Conservation (phyloP, 2,888 invertebrate genomes). For the Sarcophaga caerulescens region DNA sequence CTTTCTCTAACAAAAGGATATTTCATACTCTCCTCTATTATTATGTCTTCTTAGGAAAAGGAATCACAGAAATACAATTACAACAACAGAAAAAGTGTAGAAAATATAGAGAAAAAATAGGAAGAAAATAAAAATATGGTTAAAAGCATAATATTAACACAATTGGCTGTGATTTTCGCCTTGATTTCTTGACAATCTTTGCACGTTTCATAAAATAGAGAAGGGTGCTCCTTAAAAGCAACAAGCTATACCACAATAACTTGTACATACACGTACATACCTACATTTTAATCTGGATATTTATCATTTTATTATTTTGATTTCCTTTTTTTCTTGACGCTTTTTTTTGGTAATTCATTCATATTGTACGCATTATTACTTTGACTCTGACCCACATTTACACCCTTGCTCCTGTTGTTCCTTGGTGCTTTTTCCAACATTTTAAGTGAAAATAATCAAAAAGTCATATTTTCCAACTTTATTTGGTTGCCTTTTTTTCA, state of each 20-base stretch:
- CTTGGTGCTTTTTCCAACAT: conserved; percentile 11
- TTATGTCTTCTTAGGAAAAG: conserved; percentile 37
- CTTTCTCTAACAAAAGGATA: conserved; percentile 59
- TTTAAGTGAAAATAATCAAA: conserved; percentile 59
- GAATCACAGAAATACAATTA: conserved; percentile 29
- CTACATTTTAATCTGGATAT: conserved; percentile 56
- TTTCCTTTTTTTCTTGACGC: conserved; percentile 35
- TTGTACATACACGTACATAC: background rate
- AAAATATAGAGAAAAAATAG: conserved; percentile 15
- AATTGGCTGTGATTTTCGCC: conserved; percentile 64
- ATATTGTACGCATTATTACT: conserved; percentile 46
- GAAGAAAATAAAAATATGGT: conserved; percentile 32
- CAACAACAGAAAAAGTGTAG: conserved; percentile 28
- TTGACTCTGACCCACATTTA: background rate
- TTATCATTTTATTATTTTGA: conserved; percentile 60
- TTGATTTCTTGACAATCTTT: conserved; percentile 49
- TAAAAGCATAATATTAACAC: conserved; percentile 66
- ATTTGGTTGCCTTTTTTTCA: background rate
- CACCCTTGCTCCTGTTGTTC: conserved; percentile 17
- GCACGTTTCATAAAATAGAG: conserved; percentile 49
- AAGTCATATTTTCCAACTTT: conserved; percentile 53
- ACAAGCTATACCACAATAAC: conserved; percentile 50
- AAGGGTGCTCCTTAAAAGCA: conserved; percentile 43
- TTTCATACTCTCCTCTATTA: conserved; percentile 54
- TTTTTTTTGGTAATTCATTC: conserved; percentile 6